Base-by-base conservation (phyloP, 1,140 invertebrate genomes). In the Piezodorus guildinii region DNA sequence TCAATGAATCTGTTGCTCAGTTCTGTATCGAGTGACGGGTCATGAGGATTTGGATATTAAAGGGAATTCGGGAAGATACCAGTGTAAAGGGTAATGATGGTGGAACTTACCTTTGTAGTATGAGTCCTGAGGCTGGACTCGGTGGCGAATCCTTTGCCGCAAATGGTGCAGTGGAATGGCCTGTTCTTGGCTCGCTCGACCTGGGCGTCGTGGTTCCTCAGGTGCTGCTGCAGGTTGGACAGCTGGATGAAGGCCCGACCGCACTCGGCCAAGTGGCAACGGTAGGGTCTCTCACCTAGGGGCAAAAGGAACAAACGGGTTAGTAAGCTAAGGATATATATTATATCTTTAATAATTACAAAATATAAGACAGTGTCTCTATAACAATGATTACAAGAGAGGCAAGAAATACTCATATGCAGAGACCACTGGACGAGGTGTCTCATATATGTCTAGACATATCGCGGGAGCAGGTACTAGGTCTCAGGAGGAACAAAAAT, bases 211-310 rank as follows among this genome's bases (percentile, higher is more conserved):
- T 98, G 94, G 77, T 96, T 97, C 66, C 94, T 80, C 68, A 97
- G 83, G 75, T 98, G 94, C 73, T 97, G 94, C 74, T 97, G 94
- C 14, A 97, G 84, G 77, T 97, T 98, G 34, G 93, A 96, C 70
- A 97, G 82, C 78, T 98, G 94, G 73, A 96, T 96, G 78, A 98
- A 98, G 64, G 93, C 92, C 70, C 93, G 81, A 25, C 92, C 92
- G 77, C 94, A 97, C 72, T 96, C 92, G 34, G 91, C 90, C 70
- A 96, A 81, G 74, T 95, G 91, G 77, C 94, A 98, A 78, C 94
- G 92, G 80, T 96, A 98, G 12, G 94, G 94, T 69, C 94, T 84
- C 79, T 96, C 94, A 72, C 93, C 94, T 96, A 80, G 39, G 80
- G 43, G 84, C 83, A 71, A 65, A 39, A 66, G 15, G 54, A 49